Percentiles rank a stretch among this genome's conserved stretches.
These are phyloP conservation scores for Spilosoma lubricipeda DNA, from an alignment of 2,888 invertebrate genomes.

Conservation along the genomic window DNA sequence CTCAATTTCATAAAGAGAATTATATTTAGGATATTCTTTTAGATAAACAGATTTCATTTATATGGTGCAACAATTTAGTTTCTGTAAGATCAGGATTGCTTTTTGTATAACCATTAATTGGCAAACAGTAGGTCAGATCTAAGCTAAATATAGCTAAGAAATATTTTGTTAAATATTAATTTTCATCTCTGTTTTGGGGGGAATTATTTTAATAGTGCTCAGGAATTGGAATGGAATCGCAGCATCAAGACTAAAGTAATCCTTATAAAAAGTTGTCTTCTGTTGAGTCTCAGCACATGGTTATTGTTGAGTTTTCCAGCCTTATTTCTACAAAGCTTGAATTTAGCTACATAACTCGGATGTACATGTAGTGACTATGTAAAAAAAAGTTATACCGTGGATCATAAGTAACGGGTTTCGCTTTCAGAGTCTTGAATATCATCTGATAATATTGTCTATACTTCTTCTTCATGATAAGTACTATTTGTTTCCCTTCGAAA, in stretches of 20 bases:
- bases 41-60: no score
- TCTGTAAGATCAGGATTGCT: no score
- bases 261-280: neutral
- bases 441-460: conserved; percentile 83
- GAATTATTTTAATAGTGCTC: neutral
- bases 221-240: neutral
- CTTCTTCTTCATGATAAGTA: conserved; percentile 82
- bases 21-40: neutral
- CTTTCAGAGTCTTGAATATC: conserved; percentile 81
- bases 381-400: conserved; percentile 65
- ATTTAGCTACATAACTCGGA: neutral
- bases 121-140: no score
- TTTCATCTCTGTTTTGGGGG: no score
- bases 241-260: neutral
- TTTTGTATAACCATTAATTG: no score
- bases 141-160: no score
- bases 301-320: neutral
- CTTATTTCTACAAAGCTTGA: neutral
- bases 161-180: no score
- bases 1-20: neutral
- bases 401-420: conserved; percentile 80
- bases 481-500: conserved; percentile 81
- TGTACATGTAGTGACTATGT: neutral
- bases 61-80: no score
- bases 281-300: no score